Evolutionary conservation across 2,888 invertebrate species (phyloP).

Genomic region (Tenthredo scrophulariae): DNA sequence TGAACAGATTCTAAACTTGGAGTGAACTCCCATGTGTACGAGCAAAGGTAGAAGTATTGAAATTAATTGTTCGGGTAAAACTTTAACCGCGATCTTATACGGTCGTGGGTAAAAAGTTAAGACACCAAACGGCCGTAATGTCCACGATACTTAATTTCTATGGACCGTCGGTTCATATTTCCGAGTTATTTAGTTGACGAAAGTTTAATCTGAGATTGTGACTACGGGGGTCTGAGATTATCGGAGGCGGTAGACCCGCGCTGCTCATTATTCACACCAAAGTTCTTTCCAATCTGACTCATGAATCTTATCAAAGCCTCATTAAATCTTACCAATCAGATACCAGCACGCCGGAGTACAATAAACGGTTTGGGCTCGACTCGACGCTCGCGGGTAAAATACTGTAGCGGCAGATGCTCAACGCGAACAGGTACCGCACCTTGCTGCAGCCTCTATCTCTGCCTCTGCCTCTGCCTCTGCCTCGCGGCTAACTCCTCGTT

Average conservation of each 20-base stretch:
- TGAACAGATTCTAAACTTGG: background rate
- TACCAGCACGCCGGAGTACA: slow-evolving; percentile 56
- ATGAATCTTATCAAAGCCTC: slow-evolving; percentile 73
- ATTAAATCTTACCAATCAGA: slow-evolving; percentile 71
- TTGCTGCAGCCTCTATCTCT: background rate
- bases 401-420: slow-evolving; percentile 53
- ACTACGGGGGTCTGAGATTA: slow-evolving; percentile 44
- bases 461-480: slow-evolving; percentile 17
- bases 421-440: slow-evolving; percentile 52
- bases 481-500: slow-evolving; percentile 53
- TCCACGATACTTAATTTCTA: slow-evolving; percentile 39
- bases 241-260: slow-evolving; percentile 42
- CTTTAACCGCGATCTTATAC: background rate
- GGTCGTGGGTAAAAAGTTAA: background rate
- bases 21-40: background rate
- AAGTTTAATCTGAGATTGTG: slow-evolving; percentile 55
- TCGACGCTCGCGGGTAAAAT: slow-evolving; percentile 53
- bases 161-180: slow-evolving; percentile 39
- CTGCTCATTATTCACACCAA: slow-evolving; percentile 56
- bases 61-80: background rate
- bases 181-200: slow-evolving; percentile 51
- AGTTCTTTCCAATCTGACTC: slow-evolving; percentile 67
- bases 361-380: slow-evolving; percentile 49
- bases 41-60: background rate
- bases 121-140: slow-evolving; percentile 11